Evolutionary conservation across 2,797 vertebrate genomes (phyloP), one percentile per base, ranked within the genome.

Genomic region (Sebastes vulpes): DNA sequence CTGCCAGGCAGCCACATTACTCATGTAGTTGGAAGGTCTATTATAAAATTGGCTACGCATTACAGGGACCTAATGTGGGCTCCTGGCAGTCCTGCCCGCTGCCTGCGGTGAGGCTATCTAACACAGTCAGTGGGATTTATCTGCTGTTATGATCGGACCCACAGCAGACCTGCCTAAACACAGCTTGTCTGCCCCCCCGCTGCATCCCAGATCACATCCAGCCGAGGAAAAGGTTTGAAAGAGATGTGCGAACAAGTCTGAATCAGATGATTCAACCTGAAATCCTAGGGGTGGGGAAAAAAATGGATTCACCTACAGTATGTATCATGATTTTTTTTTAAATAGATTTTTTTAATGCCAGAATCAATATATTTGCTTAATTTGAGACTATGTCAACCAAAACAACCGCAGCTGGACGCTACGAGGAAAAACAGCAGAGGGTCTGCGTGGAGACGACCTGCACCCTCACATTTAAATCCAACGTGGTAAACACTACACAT

Each of bases 121-220:
- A 92, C 90, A 93, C 91, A 91, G 77, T 90, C 84, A 59, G 78
- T 68, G 26, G 80, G 61, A 75, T 89, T 91, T 94, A 95, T 95
- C 94, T 88, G 86, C 72, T 76, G 83, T 89, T 89, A 74, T 86
- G 86, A 95, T 95, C 94, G 65, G 89, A 94, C 89, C 88, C 87
- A 86, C 91, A 91, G 91, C 91, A 93, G 91, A 68, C 80, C 87
- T 84, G 81, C 83, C 83, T 88, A 90, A 92, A 93, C 88, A 89
- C 72, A 75, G 73, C 86, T 90, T 84, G 90, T 91, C 90, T 72
- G 74, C 42, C 61, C 71, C 54, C 46, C 53, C 56, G 14, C 57
- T 29, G 54, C 50, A 35, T 59, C 82, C 77, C 9, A 65, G 70
- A 83, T 83, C 67, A 70, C 72, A 82, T 84, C 57, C 69, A 79